phyloP scores from a whole-genome alignment of 2,797 vertebrate species.

The Vireo griseus region DNA sequence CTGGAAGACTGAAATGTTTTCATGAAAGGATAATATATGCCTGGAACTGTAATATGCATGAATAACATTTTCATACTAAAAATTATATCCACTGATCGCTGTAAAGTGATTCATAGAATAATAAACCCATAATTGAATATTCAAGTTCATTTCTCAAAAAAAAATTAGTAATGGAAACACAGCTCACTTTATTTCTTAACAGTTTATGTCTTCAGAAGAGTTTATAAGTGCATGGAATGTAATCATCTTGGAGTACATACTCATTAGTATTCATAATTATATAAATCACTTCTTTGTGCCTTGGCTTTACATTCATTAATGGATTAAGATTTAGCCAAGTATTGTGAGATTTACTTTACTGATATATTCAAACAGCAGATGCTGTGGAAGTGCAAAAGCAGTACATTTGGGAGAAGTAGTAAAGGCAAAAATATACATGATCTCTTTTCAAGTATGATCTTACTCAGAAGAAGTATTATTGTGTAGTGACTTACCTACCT shows the following conservation, averaged over 20 bases:
- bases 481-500: not conserved
- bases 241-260: not conserved
- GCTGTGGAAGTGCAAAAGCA: not conserved
- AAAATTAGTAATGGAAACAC: not conserved
- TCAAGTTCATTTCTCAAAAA: not conserved
- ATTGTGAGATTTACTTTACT: not conserved
- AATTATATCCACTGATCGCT: not conserved
- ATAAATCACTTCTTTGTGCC: not conserved
- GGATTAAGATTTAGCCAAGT: not conserved
- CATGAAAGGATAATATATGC: not conserved
- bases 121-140: not conserved
- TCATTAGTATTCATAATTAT: conserved; percentile 11
- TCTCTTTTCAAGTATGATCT: not conserved
- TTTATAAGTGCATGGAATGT: not conserved
- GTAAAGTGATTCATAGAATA: not conserved
- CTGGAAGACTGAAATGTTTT: not conserved
- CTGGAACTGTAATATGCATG: not conserved
- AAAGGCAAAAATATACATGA: not conserved
- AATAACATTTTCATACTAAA: not conserved
- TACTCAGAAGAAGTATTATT: not conserved
- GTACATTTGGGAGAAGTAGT: not conserved
- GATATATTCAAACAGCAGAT: not conserved
- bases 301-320: conserved; percentile 29
- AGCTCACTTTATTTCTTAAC: not conserved
- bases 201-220: not conserved